phyloP scores from a whole-genome alignment of 2,888 invertebrate genomes.

The Resseliella maxima region DNA sequence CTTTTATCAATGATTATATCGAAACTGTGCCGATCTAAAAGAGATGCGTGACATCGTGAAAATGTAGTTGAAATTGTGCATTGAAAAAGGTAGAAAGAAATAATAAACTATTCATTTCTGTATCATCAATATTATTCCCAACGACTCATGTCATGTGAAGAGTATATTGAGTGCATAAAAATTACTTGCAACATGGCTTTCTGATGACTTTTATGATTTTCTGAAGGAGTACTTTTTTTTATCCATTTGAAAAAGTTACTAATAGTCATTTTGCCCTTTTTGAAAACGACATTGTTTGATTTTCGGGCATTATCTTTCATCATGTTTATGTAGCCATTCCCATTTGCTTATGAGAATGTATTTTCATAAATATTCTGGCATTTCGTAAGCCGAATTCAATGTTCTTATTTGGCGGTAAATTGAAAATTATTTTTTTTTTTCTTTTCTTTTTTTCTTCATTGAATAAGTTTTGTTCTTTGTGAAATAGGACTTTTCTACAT shows the following conservation, averaged over 20 bases:
- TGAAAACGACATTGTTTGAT: background rate
- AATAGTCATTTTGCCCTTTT: slow-evolving; percentile 30
- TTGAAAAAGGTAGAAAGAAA: background rate
- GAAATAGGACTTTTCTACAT: slow-evolving; percentile 37
- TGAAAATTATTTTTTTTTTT: slow-evolving; percentile 31
- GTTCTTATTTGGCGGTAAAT: slow-evolving; percentile 37
- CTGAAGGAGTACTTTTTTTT: background rate
- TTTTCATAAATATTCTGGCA: background rate
- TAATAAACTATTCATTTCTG: too few relatives aligned
- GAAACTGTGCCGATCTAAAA: too few relatives aligned
- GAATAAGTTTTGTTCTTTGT: slow-evolving; percentile 3
- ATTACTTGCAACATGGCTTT: background rate
- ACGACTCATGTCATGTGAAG: too few relatives aligned
- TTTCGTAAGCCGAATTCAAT: slow-evolving; percentile 13
- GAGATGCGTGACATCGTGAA: too few relatives aligned
- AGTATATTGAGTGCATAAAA: too few relatives aligned
- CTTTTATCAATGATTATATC: too few relatives aligned
- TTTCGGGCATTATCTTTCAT: slow-evolving; percentile 3
- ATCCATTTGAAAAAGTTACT: slow-evolving; percentile 47
- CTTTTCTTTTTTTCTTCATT: background rate
- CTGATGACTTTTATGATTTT: slow-evolving; percentile 19
- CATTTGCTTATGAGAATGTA: background rate
- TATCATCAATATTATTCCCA: too few relatives aligned
- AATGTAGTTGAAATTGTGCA: too few relatives aligned
- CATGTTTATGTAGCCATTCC: background rate